Evolutionary conservation across 2,113 vertebrate species (phyloP).

Genomic region (Corythaeola cristata): DNA sequence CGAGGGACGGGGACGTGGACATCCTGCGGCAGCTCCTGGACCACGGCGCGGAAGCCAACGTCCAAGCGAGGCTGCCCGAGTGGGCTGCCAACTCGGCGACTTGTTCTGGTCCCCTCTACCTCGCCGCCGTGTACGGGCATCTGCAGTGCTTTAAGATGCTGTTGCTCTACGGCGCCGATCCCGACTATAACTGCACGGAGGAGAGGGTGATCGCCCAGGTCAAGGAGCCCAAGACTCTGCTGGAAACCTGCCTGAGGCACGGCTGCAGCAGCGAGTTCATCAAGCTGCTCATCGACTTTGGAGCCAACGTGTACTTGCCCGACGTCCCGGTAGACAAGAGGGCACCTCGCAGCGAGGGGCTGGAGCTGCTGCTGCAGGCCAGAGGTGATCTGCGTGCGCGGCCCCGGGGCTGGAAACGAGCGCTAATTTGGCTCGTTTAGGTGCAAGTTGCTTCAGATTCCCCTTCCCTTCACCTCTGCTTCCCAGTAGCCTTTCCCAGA

Average conservation of each 20-base stretch:
- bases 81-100: slow-evolving; percentile 83
- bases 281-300: slow-evolving; percentile 90
- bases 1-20: slow-evolving; percentile 81
- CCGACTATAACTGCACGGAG: slow-evolving; percentile 90
- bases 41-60: slow-evolving; percentile 84
- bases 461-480: neutral
- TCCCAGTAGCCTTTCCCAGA: rapidly evolving
- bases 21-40: slow-evolving; percentile 84
- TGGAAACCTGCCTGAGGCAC: slow-evolving; percentile 89
- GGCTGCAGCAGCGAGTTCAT: slow-evolving; percentile 84
- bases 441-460: neutral
- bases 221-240: slow-evolving; percentile 83
- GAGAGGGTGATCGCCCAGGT: slow-evolving; percentile 77
- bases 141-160: slow-evolving; percentile 89
- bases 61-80: slow-evolving; percentile 79
- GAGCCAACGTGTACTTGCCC: slow-evolving; percentile 89
- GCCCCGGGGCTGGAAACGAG: rapidly evolving
- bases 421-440: rapidly evolving
- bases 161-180: slow-evolving; percentile 87
- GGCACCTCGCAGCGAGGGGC: slow-evolving; percentile 75
- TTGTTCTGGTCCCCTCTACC: slow-evolving; percentile 89
- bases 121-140: slow-evolving; percentile 88
- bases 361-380: slow-evolving; percentile 83
- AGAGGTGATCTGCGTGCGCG: slow-evolving; percentile 74
- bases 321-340: slow-evolving; percentile 65